Base-by-base conservation (phyloP, 2,113 vertebrate genomes). In the Tapirus terrestris region DNA sequence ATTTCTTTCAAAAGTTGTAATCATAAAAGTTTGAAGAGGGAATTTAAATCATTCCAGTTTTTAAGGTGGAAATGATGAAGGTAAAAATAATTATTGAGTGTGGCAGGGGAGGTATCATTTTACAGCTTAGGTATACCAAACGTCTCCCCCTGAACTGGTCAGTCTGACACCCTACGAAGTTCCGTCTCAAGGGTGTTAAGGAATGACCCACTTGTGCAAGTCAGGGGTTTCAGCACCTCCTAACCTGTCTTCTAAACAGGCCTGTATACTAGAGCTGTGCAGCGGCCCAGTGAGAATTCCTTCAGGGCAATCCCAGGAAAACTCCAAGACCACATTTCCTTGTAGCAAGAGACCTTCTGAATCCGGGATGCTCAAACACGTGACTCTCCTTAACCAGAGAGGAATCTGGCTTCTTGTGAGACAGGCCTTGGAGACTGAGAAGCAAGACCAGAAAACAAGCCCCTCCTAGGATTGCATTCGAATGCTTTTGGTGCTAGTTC, bases 1-100 rank as follows among this genome's bases (percentile, higher is more conserved):
- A 77, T 97, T 94, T 70, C 56, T 83, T 39, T 97, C 17, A 80
- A 87, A 93, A 94, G 68, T 0, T 53, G 33, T 33, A 53, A 67
- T 81, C 76, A 79, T 58, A 76, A 53, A 79, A 45, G 84, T 82
- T 92, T 85, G 10, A 96, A 85, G 63, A n/a, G 1, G 6, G 17
- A 48, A 48, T 60, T 87, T 75, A 87, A 95, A 84, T 83, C 29
- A 94, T 56, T 65, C 8, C 1, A 61, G 14, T 33, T 95, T 92
- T 60, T 76, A 48, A 89, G 51, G 63, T 67, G 29, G 51, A 96
- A 81, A 6, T 75, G 25, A 27, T 65, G 8, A 82, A 51, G 18
- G 33, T 70, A 87, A 83, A 92, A 79, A 43, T 68, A 43, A 43
- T 17, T 7, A 61, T 33, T 36, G n/a, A 51, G 4, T 29, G 27